These are phyloP conservation scores for Cepaea nemoralis DNA, from an alignment of 1,140 invertebrate species.

Conservation along the genomic window DNA sequence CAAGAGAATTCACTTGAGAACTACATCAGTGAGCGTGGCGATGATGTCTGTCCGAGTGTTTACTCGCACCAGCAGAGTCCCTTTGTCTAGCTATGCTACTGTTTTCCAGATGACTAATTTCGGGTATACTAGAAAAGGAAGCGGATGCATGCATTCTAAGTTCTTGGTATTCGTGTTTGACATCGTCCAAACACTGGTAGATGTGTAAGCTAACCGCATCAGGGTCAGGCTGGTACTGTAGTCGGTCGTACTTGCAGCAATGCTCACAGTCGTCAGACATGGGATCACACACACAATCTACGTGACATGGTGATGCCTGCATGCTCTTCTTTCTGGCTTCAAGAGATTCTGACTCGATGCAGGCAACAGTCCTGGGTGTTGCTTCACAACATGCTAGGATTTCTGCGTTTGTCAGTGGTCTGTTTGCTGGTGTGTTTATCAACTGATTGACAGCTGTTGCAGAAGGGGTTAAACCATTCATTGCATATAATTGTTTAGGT, in stretches of 20 bases:
- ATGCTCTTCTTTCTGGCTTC: conserved; percentile 4
- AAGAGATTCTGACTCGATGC: neutral
- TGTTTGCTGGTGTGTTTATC: neutral
- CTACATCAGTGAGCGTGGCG: neutral
- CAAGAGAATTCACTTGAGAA: too few relatives aligned
- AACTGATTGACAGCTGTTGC: neutral
- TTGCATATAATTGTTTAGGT: neutral
- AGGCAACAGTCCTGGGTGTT: neutral
- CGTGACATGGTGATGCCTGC: neutral
- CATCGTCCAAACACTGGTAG: conserved; percentile 26
- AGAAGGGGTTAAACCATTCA: neutral
- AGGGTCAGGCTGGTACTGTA: neutral
- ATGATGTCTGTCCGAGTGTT: neutral
- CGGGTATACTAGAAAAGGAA: too few relatives aligned
- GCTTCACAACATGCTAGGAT: neutral
- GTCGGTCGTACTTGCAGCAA: conserved; percentile 12
- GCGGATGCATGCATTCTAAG: neutral
- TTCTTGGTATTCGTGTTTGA: neutral
- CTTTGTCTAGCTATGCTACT: neutral
- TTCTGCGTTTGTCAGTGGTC: neutral
- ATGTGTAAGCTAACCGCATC: conserved; percentile 5
- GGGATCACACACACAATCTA: conserved; percentile 5
- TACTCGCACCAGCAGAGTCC: neutral
- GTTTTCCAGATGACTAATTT: neutral
- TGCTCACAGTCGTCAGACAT: conserved; percentile 18